Conservation (phyloP, 2,113 vertebrate species). For the Myrmophylax atrothorax region DNA sequence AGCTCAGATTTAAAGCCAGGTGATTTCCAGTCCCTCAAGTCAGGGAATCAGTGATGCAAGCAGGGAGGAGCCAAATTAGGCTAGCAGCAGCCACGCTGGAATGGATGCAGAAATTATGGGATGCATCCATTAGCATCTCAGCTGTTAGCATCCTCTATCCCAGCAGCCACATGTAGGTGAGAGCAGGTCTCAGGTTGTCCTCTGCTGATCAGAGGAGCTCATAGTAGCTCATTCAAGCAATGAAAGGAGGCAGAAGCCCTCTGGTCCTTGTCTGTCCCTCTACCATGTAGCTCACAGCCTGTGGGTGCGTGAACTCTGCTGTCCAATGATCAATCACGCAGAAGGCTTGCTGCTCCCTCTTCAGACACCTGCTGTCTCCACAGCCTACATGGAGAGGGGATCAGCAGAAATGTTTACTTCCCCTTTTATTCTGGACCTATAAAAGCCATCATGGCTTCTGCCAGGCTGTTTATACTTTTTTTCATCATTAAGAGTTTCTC, state of each 20-base stretch:
- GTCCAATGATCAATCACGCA: neutral
- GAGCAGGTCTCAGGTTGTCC: neutral
- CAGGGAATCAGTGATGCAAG: neutral
- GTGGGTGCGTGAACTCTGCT: accelerated
- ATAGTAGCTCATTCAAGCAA: neutral
- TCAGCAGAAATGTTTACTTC: neutral
- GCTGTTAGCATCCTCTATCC: neutral
- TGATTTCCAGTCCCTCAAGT: neutral
- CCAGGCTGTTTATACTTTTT: neutral
- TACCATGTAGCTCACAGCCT: neutral
- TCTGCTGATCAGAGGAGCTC: neutral
- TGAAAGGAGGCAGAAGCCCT: neutral
- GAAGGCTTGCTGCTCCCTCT: neutral
- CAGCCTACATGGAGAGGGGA: neutral
- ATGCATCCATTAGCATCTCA: accelerated
- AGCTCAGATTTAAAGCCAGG: neutral
- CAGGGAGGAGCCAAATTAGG: neutral
- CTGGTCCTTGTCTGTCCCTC: neutral
- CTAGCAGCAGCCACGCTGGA: neutral
- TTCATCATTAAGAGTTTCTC: neutral
- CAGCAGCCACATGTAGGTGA: neutral
- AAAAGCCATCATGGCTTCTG: neutral
- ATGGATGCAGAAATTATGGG: neutral
- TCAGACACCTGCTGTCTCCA: neutral
- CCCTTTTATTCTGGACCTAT: neutral